Base-by-base conservation (phyloP, 2,797 vertebrate genomes). In the Parauchenoglanis ngamensis region DNA sequence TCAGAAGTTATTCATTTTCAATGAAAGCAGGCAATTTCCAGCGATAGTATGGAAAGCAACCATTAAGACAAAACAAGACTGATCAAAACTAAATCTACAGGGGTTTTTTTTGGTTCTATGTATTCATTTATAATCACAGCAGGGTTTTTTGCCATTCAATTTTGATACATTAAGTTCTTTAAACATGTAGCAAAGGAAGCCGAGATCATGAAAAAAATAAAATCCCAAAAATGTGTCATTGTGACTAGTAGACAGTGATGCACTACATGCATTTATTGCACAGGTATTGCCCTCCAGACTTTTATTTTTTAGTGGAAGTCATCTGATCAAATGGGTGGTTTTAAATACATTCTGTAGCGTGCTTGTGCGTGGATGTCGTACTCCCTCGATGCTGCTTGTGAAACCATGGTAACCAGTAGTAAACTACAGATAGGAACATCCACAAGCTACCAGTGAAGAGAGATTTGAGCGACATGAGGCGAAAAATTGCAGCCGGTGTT, bases 401-500 rank as follows among this genome's bases (percentile, higher is more conserved):
- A 81, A 81, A 63, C 44, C 59, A 82, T 82, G 25, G 59, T 25
- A 82, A 82, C 40, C 59, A 10, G 15, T 46, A 65, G 59, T 65
- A 65, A 82, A 65, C 25, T 82, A 65, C 49, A 49, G 25, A 65
- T 19, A 46, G 40, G 79, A 63, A n/a, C 23, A 28, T 83, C 19
- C 17, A 54, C 63, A 54, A 54, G n/a, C 63, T 68, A 54, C 11
- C 19, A 67, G 17, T 25, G 0, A 28, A 17, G 31, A 67, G 59
- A 54, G 19, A 35, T 54, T 23, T 68, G 46, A 54, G 40, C 19
- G 46, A 68, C 59, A 23, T 54, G 63, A 68, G 46, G 63, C 11
- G n/a, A 68, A 83, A 83, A 83, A 54, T 68, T 54, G 28, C 81
- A 83, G 28, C 81, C 28, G 59, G 81, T 23, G 46, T 84, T 72